Percentiles rank a stretch among this genome's conserved stretches.
Conservation (phyloP, 2,113 vertebrate genomes). For the Cyprinodon brontotheroides region DNA sequence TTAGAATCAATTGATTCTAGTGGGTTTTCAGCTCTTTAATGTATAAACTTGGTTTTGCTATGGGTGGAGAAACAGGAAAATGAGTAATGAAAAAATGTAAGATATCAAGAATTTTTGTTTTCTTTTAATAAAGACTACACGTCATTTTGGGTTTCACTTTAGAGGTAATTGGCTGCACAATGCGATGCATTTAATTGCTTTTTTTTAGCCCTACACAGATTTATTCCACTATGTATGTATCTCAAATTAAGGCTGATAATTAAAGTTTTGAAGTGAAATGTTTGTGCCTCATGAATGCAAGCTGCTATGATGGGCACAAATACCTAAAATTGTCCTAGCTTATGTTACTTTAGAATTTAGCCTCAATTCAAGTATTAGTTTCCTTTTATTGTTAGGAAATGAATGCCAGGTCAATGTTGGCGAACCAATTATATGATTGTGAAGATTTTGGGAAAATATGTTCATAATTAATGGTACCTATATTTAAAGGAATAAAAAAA, state of each 20-base stretch:
- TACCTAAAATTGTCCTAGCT: not conserved
- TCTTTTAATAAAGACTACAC: constrained; percentile 28
- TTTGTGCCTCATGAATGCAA: constrained; percentile 60
- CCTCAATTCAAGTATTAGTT: not conserved
- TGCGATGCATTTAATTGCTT: constrained; percentile 10
- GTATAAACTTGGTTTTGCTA: constrained; percentile 19
- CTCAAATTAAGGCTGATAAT: constrained; percentile 6
- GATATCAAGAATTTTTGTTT: constrained; percentile 28
- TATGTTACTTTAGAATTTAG: constrained; percentile 7
- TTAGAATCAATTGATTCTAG: constrained; percentile 30
- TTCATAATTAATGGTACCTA: constrained; percentile 26
- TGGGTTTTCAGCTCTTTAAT: constrained; percentile 35
- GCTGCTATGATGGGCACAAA: constrained; percentile 49
- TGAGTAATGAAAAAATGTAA: not conserved
- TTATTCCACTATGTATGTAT: constrained; percentile 7
- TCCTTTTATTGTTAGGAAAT: constrained; percentile 13
- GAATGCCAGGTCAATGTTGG: not conserved
- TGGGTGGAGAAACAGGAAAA: constrained; percentile 15
- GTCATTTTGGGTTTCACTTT: constrained; percentile 6
- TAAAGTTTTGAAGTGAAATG: constrained; percentile 22
- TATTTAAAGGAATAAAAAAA: constrained; percentile 58
- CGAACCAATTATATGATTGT: not conserved
- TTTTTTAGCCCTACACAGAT: not conserved
- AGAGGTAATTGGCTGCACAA: constrained; percentile 17
- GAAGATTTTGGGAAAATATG: constrained; percentile 23